Evolutionary conservation across 2,797 vertebrate species (phyloP).

Genomic region (Darevskia mixta): DNA sequence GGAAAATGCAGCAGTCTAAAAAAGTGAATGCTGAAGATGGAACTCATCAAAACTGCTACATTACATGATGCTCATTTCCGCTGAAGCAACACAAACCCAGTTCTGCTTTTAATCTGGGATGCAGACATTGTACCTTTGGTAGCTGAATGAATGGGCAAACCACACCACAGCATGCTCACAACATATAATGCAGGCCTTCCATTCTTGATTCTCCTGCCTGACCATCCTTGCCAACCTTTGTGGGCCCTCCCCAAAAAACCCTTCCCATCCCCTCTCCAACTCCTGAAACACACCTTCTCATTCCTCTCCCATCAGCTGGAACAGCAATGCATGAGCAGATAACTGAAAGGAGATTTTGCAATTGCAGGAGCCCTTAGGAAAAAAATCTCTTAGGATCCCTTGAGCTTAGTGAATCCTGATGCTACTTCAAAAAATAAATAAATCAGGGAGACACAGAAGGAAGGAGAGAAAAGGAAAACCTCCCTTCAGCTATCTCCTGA

Average conservation of each 20-base stretch:
- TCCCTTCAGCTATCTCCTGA: too few relatives aligned
- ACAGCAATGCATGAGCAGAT: too few relatives aligned
- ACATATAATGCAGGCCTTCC: too few relatives aligned
- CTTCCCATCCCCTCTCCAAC: not conserved
- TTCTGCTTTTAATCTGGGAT: not conserved
- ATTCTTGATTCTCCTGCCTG: not conserved
- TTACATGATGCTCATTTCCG: not conserved
- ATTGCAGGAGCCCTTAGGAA: not conserved
- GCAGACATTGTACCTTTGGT: not conserved
- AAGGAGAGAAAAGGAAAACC: not conserved
- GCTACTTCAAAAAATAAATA: too few relatives aligned
- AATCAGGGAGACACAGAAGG: too few relatives aligned
- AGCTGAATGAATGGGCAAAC: not conserved
- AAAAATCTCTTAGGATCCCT: not conserved
- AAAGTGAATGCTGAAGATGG: slow-evolving; percentile 3
- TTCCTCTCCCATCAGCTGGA: too few relatives aligned
- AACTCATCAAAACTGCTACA: not conserved
- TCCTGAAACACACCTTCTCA: not conserved
- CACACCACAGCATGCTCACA: not conserved
- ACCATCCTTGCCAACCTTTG: not conserved
- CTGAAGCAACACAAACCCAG: not conserved
- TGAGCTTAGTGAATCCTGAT: not conserved
- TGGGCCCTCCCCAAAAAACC: too few relatives aligned
- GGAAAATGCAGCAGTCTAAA: slow-evolving; percentile 8
- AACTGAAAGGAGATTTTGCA: not conserved